These are phyloP conservation scores for Camponotus fellah DNA, from an alignment of 2,888 invertebrate genomes.

Conservation along the genomic window DNA sequence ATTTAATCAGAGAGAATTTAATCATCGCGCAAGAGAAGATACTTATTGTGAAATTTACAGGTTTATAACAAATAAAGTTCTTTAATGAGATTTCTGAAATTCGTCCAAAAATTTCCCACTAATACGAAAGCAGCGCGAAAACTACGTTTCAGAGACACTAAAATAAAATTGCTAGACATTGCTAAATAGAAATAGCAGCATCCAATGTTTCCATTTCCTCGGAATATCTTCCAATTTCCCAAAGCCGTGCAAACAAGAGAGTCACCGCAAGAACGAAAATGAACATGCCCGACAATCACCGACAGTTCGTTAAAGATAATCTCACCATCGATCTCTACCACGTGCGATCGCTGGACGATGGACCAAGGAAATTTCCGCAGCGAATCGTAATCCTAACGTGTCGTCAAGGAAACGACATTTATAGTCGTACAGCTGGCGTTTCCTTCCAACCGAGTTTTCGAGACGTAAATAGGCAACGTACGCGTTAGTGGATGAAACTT, in stretches of 20 bases:
- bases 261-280: slow-evolving; percentile 7
- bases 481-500: slow-evolving; percentile 5
- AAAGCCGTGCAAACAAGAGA: slow-evolving; percentile 12
- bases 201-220: slow-evolving; percentile 14
- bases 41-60: background rate
- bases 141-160: background rate
- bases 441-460: background rate
- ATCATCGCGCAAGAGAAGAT: background rate
- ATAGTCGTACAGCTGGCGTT: slow-evolving; percentile 26
- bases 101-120: background rate
- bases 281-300: background rate
- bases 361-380: slow-evolving; percentile 56
- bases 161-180: background rate
- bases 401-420: slow-evolving; percentile 50
- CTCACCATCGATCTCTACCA: background rate
- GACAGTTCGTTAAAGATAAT: slow-evolving; percentile 34
- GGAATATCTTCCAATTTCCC: background rate
- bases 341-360: slow-evolving; percentile 41
- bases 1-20: slow-evolving; percentile 2
- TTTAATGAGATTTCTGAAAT: background rate
- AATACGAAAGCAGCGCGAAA: background rate
- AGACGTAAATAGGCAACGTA: background rate
- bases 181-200: background rate
- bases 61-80: background rate
- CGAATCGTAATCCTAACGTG: slow-evolving; percentile 50